Percentiles rank a stretch among this genome's conserved stretches.
Conservation (phyloP, 2,888 invertebrate genomes). For the Drosophila colorata region DNA sequence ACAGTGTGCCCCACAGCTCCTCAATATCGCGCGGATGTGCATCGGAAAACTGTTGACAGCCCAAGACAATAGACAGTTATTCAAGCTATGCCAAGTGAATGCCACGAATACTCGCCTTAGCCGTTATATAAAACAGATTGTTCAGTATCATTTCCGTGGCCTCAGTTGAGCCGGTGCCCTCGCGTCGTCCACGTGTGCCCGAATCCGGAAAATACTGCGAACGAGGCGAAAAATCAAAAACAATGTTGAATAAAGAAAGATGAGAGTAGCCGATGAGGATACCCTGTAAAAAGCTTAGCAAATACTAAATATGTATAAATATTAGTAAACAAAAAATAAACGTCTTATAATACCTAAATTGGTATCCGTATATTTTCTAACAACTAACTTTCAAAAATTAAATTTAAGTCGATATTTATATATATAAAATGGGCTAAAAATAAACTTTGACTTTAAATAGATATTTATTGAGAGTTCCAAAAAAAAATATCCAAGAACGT, state of each 20-base stretch:
- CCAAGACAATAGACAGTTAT: slow-evolving; percentile 1
- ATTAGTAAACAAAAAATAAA: too few species aligned
- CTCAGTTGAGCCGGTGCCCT: slow-evolving; percentile 99
- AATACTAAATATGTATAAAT: too few species aligned
- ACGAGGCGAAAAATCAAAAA: background rate
- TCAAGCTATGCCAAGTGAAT: slow-evolving; percentile 12
- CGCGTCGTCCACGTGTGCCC: slow-evolving; percentile 91
- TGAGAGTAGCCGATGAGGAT: too few species aligned
- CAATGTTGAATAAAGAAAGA: slow-evolving; percentile 14
- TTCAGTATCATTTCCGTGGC: slow-evolving; percentile 99
- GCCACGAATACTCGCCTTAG: slow-evolving; percentile 89
- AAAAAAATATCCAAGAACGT: too few species aligned
- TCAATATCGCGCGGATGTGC: slow-evolving; percentile 98
- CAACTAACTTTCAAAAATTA: too few species aligned
- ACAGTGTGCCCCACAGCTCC: slow-evolving; percentile 97
- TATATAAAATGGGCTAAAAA: too few species aligned
- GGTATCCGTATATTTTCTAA: too few species aligned
- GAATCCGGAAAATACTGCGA: slow-evolving; percentile 87
- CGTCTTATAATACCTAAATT: too few species aligned
- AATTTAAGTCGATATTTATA: too few species aligned
- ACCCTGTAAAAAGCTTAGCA: too few species aligned
- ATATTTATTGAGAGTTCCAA: too few species aligned
- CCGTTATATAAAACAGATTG: slow-evolving; percentile 98
- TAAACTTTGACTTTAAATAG: too few species aligned
- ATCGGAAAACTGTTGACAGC: slow-evolving; percentile 92